Conservation (phyloP, 2,113 vertebrate genomes). For the Apistogramma diplotaenia region DNA sequence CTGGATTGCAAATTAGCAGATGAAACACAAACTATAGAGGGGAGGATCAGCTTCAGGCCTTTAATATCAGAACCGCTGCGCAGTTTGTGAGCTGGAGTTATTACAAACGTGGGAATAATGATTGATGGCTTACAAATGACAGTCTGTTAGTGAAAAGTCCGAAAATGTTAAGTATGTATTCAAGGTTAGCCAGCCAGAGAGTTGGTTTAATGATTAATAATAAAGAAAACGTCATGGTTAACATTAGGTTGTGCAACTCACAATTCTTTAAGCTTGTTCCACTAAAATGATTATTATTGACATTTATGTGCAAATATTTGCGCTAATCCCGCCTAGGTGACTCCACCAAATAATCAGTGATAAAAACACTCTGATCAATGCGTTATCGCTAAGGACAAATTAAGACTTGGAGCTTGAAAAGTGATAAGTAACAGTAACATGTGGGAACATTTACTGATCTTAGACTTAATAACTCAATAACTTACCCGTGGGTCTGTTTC, state of each 20-base stretch:
- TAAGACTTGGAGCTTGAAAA: neutral
- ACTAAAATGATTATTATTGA: slow-evolving; percentile 11
- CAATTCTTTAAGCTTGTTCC: slow-evolving; percentile 59
- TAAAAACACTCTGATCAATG: neutral
- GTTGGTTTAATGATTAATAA: slow-evolving; percentile 69
- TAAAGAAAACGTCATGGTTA: slow-evolving; percentile 48
- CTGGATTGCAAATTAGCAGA: neutral
- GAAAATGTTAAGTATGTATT: slow-evolving; percentile 42
- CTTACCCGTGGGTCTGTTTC: neutral
- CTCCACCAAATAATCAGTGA: neutral
- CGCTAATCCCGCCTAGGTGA: neutral
- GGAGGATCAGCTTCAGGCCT: neutral
- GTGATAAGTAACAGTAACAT: neutral
- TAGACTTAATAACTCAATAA: neutral
- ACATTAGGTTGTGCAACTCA: slow-evolving; percentile 48
- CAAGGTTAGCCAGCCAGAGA: slow-evolving; percentile 22
- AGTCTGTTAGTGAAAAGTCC: neutral
- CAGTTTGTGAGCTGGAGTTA: neutral
- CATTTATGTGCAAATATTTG: slow-evolving; percentile 45
- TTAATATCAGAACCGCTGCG: slow-evolving; percentile 1
- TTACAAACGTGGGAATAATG: neutral
- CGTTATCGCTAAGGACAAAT: neutral
- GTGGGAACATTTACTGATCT: neutral
- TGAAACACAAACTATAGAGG: neutral
- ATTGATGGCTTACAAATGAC: neutral